Conservation (phyloP, 2,113 vertebrate genomes). For the Coracopsis vasa region DNA sequence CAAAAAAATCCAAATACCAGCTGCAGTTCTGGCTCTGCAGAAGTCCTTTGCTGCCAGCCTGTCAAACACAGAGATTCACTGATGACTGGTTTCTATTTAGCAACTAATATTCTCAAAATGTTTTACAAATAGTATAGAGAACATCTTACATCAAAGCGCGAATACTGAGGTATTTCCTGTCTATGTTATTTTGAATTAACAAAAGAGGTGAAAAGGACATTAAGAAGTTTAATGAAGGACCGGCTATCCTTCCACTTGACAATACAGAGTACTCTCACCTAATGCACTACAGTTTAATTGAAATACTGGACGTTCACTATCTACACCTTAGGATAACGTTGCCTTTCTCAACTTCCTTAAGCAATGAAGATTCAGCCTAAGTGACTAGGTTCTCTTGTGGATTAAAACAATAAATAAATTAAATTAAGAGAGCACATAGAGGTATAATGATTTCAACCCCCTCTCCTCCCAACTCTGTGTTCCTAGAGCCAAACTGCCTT, state of each 20-base stretch:
- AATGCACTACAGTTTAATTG: background rate
- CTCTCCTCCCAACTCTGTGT: fast-evolving
- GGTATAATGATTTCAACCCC: background rate
- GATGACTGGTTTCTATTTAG: background rate
- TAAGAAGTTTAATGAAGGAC: background rate
- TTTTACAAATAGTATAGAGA: background rate
- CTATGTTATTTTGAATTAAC: background rate
- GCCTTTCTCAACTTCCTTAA: background rate
- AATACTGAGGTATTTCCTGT: background rate
- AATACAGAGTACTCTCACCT: background rate
- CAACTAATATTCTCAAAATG: background rate
- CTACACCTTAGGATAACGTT: background rate
- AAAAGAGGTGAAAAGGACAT: background rate
- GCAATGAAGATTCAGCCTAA: background rate
- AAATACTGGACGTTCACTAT: background rate
- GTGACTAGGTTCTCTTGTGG: background rate
- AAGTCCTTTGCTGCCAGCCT: background rate
- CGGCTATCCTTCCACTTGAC: background rate
- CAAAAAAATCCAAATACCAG: background rate
- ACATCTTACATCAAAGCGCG: background rate
- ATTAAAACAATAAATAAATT: background rate
- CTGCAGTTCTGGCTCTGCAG: background rate
- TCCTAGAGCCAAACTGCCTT: background rate
- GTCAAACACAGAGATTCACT: background rate
- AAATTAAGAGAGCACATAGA: background rate